A percentile compares a stretch with the other conserved stretches of the same genome.
phyloP scores from a whole-genome alignment of 2,113 vertebrate genomes.

The Cervus canadensis region DNA sequence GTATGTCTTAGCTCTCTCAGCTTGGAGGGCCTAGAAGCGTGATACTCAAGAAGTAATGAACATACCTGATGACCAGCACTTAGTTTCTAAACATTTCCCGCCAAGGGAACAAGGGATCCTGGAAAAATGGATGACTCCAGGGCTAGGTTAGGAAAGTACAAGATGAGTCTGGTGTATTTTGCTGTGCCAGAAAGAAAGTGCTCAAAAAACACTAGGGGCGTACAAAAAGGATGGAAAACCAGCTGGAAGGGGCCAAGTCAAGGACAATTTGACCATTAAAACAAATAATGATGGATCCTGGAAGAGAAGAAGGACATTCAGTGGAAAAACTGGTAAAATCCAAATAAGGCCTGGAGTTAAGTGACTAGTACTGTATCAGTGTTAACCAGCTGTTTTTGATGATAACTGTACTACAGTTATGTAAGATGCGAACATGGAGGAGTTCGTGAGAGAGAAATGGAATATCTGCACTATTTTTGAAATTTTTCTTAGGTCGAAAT shows the following conservation, averaged over 20 bases:
- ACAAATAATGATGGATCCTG: not conserved
- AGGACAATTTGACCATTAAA: not conserved
- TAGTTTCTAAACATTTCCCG: not conserved
- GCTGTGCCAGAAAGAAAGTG: not conserved
- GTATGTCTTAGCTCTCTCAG: not conserved
- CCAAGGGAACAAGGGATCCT: not conserved
- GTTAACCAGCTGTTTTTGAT: not conserved
- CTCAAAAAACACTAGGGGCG: not conserved
- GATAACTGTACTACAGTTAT: not conserved
- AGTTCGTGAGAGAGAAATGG: not conserved
- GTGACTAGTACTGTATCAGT: not conserved
- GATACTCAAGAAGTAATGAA: not conserved
- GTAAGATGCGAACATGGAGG: not conserved
- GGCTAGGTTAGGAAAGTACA: not conserved
- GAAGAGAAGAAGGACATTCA: not conserved
- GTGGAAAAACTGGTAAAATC: not conserved
- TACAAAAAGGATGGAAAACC: not conserved
- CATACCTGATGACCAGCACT: not conserved
- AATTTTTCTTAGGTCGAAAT: constrained; percentile 3
- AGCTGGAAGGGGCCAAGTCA: not conserved
- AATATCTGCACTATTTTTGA: not conserved
- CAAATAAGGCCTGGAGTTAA: not conserved
- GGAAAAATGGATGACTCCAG: not conserved
- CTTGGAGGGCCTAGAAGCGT: not conserved
- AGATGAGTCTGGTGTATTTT: not conserved